Evolutionary conservation across 1,140 invertebrate species (phyloP).

Genomic region (Drosophila kohkoa): DNA sequence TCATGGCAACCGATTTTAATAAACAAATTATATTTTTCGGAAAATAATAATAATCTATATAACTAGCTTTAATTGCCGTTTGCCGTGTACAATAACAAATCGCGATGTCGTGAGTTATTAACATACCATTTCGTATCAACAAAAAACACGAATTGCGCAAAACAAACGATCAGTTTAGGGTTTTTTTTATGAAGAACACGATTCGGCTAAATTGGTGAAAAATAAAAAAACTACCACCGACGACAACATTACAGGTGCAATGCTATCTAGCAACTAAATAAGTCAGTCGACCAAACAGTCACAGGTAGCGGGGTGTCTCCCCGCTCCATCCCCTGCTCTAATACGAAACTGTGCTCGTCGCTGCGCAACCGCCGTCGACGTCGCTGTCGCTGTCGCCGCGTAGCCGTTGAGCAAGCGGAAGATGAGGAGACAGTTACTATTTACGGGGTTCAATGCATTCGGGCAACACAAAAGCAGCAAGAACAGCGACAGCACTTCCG

Average conservation of each 20-base stretch:
- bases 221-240: slow-evolving; percentile 60
- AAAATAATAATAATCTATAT: slow-evolving; percentile 35
- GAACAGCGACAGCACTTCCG: slow-evolving; percentile 44
- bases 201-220: background rate
- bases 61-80: slow-evolving; percentile 11
- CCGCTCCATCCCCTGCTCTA: too few relatives aligned
- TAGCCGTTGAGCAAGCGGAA: slow-evolving; percentile 25
- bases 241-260: slow-evolving; percentile 70
- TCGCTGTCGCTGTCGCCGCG: too few relatives aligned
- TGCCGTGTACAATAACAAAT: background rate
- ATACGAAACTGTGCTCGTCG: slow-evolving; percentile 34
- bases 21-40: slow-evolving; percentile 42
- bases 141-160: background rate
- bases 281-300: slow-evolving; percentile 59
- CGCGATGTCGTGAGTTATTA: background rate
- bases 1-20: slow-evolving; percentile 37
- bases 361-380: slow-evolving; percentile 58
- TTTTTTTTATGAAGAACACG: slow-evolving; percentile 16
- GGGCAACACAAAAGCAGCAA: slow-evolving; percentile 74
- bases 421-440: slow-evolving; percentile 69
- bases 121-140: slow-evolving; percentile 31
- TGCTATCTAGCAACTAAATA: slow-evolving; percentile 60
- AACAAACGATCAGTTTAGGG: slow-evolving; percentile 18
- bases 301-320: slow-evolving; percentile 24
- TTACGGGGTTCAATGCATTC: slow-evolving; percentile 85